Evolutionary conservation across 2,888 invertebrate genomes (phyloP).

Genomic region (Drosophila planitibia): DNA sequence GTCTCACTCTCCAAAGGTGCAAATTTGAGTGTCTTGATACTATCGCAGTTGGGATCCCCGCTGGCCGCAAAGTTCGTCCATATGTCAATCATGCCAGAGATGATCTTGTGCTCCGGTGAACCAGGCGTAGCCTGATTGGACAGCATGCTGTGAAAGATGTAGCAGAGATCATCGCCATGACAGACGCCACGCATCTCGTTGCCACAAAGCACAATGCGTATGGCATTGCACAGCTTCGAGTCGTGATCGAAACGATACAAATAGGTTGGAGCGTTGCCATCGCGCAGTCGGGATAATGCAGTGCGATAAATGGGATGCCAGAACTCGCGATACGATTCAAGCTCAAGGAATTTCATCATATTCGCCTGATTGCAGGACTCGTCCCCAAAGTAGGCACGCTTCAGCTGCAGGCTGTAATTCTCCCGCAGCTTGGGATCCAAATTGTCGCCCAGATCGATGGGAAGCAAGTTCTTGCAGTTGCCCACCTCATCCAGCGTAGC

Average conservation of each 20-base stretch:
- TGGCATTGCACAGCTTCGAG: conserved; percentile 78
- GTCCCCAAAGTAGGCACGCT: conserved; percentile 79
- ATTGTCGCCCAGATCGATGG: conserved; percentile 71
- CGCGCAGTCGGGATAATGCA: conserved; percentile 69
- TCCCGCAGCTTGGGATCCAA: conserved; percentile 62
- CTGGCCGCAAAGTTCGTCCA: conserved; percentile 83
- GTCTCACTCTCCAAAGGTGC: conserved; percentile 60
- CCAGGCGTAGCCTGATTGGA: conserved; percentile 68
- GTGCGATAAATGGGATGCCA: conserved; percentile 84
- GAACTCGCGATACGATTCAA: conserved; percentile 82
- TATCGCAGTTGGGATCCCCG: conserved; percentile 81
- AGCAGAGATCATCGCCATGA: conserved; percentile 84
- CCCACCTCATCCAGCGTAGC: conserved; percentile 81
- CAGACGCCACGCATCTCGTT: conserved; percentile 78
- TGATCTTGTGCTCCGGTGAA: conserved; percentile 74
- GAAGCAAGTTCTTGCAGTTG: conserved; percentile 78
- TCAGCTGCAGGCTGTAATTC: conserved; percentile 72
- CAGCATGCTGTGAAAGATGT: conserved; percentile 81
- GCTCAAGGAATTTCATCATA: conserved; percentile 83
- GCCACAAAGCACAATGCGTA: conserved; percentile 81
- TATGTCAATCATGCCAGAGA: conserved; percentile 79
- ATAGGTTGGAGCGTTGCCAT: conserved; percentile 80
- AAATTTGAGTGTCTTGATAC: conserved; percentile 61
- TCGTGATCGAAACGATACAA: conserved; percentile 85
- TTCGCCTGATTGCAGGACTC: conserved; percentile 81